Conservation (phyloP, 2,888 invertebrate genomes). For the Craniophora ligustri region DNA sequence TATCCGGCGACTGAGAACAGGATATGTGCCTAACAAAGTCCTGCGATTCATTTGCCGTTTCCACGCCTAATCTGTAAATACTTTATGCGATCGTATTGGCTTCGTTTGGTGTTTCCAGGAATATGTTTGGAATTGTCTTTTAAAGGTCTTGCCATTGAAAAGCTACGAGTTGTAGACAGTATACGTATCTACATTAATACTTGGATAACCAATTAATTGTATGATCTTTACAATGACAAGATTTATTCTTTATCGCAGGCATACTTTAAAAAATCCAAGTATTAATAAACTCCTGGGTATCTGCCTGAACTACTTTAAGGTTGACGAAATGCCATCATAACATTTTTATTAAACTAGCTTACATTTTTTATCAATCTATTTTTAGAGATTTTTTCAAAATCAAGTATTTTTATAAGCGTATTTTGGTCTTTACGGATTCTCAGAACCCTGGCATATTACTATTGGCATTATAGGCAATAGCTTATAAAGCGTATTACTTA, state of each 20-base stretch:
- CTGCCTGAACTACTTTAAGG: too few relatives aligned
- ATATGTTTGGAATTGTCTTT: conserved; percentile 17
- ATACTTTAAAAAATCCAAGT: too few relatives aligned
- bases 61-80: conserved; percentile 62
- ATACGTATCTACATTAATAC: neutral
- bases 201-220: too few relatives aligned
- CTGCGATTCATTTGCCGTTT: conserved; percentile 68
- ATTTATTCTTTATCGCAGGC: too few relatives aligned
- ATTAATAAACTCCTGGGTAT: too few relatives aligned
- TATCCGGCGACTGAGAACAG: conserved; percentile 78
- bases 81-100: conserved; percentile 35
- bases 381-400: too few relatives aligned
- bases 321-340: too few relatives aligned
- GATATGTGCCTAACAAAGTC: conserved; percentile 72
- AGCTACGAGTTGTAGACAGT: neutral
- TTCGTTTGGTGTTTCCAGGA: conserved; percentile 34
- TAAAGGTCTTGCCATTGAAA: neutral
- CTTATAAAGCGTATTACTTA: conserved; percentile 13
- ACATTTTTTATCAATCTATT: too few relatives aligned
- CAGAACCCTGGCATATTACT: neutral
- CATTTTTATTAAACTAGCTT: too few relatives aligned
- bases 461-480: neutral
- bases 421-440: neutral
- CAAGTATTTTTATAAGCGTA: too few relatives aligned
- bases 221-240: too few relatives aligned